A percentile compares a stretch with the other conserved stretches of the same genome.
phyloP scores from a whole-genome alignment of 2,888 invertebrate genomes.

The Lasioglossum marginatum region DNA sequence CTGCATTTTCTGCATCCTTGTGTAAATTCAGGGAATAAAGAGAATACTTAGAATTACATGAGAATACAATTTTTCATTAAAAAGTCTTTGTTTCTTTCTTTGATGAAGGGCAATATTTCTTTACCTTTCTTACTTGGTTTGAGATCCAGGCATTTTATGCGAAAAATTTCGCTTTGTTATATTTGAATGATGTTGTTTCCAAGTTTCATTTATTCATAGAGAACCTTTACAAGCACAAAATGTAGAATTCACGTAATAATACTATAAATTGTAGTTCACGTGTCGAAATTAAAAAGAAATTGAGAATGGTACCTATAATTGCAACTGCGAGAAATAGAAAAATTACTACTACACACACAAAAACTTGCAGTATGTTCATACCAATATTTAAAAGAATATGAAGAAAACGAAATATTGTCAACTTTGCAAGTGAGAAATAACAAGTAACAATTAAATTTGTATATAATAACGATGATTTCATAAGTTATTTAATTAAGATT shows the following conservation, averaged over 20 bases:
- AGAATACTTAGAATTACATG: neutral
- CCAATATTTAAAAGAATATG: too few species aligned
- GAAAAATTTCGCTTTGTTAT: neutral
- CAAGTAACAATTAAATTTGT: too few species aligned
- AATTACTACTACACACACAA: too few species aligned
- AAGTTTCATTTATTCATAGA: neutral
- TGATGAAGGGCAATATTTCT: neutral
- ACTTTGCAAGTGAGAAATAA: too few species aligned
- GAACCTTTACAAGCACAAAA: neutral
- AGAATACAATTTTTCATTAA: neutral
- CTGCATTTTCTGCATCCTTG: neutral
- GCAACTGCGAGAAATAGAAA: too few species aligned
- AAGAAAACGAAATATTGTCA: too few species aligned
- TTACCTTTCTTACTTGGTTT: neutral
- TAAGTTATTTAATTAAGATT: too few species aligned
- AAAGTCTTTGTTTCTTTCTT: neutral
- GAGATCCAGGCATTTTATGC: neutral
- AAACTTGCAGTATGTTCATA: too few species aligned
- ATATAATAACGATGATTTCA: too few species aligned
- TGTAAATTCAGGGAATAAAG: neutral
- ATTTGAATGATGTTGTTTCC: neutral
- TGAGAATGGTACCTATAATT: too few species aligned
- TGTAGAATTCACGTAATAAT: too few species aligned
- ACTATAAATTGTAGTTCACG: too few species aligned
- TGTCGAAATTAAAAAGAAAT: neutral